Evolutionary conservation across 2,797 vertebrate species (phyloP).

Genomic region (Tangara arthus): DNA sequence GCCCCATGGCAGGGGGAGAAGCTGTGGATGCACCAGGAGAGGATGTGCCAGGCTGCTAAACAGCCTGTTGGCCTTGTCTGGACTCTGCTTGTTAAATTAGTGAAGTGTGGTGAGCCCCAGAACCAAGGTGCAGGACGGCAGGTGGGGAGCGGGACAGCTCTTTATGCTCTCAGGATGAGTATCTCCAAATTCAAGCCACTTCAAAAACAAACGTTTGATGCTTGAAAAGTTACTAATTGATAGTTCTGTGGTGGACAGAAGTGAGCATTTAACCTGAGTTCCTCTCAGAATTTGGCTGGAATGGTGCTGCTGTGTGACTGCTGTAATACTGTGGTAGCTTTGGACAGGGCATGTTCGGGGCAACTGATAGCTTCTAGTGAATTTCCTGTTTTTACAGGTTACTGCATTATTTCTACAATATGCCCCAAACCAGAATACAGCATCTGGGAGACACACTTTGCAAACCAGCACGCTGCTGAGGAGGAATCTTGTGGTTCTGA

Average conservation of each 20-base stretch:
- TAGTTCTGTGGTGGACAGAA: background rate
- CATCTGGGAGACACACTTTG: background rate
- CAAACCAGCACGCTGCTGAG: background rate
- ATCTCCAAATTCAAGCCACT: background rate
- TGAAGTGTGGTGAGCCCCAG: background rate
- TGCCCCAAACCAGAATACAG: background rate
- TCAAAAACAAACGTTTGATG: accelerated
- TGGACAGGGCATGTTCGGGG: accelerated
- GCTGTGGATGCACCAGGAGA: background rate
- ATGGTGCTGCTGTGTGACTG: background rate
- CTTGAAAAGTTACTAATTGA: background rate
- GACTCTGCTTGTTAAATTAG: background rate
- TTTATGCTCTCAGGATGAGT: background rate
- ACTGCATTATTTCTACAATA: background rate
- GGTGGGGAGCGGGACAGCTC: accelerated
- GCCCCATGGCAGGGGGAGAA: background rate
- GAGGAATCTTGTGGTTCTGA: background rate
- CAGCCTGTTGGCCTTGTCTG: accelerated
- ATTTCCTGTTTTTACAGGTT: conserved; percentile 30
- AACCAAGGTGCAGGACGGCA: background rate
- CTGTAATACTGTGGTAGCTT: background rate
- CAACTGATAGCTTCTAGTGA: background rate
- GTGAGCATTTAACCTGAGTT: background rate
- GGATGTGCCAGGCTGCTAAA: background rate
- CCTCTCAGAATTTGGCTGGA: background rate